Conservation (phyloP, 2,888 invertebrate species). For the Sarcophaga caerulescens region DNA sequence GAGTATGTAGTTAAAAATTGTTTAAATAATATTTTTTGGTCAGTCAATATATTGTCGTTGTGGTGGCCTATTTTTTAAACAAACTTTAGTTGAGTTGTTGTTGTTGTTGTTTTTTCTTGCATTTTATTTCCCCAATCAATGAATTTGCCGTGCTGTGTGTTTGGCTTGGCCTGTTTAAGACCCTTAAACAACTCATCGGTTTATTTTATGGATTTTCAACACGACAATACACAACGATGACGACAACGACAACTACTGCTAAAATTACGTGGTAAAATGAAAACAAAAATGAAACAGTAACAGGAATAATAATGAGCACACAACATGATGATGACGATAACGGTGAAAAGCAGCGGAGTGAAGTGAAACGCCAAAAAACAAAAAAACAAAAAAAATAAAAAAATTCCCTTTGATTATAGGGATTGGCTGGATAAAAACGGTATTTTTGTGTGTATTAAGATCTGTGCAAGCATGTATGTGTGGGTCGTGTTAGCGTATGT, state of each 20-base stretch:
- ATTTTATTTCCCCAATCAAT: neutral
- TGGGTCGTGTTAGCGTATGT: neutral
- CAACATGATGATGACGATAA: neutral
- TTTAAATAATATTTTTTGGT: slow-evolving; percentile 17
- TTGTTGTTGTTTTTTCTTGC: slow-evolving; percentile 15
- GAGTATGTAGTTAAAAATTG: no score
- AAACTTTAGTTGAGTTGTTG: neutral
- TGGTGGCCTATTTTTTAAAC: no score
- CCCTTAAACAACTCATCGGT: neutral
- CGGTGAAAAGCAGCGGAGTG: slow-evolving; percentile 20
- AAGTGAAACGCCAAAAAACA: neutral
- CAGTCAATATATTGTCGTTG: slow-evolving; percentile 27
- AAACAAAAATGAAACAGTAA: neutral
- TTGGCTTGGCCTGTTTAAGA: neutral
- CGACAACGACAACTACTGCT: neutral
- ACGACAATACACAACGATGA: slow-evolving; percentile 21
- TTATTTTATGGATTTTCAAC: slow-evolving; percentile 45
- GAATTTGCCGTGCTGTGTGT: slow-evolving; percentile 35
- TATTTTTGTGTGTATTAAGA: neutral
- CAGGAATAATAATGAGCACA: neutral
- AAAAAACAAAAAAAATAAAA: neutral
- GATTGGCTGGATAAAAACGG: neutral
- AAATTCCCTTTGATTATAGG: slow-evolving; percentile 37
- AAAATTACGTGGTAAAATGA: neutral
- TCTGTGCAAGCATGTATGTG: neutral